Evolutionary conservation across 2,797 vertebrate species (phyloP), one percentile per base, ranked within the genome.

Genomic region (Crenuchus spilurus): DNA sequence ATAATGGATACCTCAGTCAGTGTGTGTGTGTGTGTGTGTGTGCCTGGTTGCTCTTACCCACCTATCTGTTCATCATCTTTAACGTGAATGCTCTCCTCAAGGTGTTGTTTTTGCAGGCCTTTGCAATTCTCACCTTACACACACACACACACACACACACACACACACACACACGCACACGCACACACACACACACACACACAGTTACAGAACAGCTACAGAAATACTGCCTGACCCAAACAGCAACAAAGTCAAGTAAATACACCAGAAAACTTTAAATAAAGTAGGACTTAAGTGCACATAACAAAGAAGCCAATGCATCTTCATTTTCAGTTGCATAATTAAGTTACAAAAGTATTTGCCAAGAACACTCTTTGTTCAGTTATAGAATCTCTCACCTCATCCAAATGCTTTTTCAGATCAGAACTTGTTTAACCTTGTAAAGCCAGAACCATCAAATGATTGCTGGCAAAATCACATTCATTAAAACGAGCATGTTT

Each of bases 41-140:
- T 70, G 13, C n/a, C 5, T 52, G 42, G 24, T 80, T 75, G 85
- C 84, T 84, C 77, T 85, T 84, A 49, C 81, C 83, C 81, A 76
- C 84, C 77, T 87, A 87, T 85, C 85, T 76, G 74, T 93, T 87
- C 84, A 84, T 91, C 89, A 91, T 91, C 84, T 90, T 92, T 92
- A 92, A 89, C 80, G 80, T 80, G 74, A 79, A 75, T 78, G 70
- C 82, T 80, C 76, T 87, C 55, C 88, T 87, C 87, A 87, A 90
- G 85, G 86, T 84, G 81, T 77, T 70, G 72, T 79, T 80, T 84
- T 61, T 70, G 62, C 68, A 61, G 69, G 72, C 79, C 70, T 67
- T 18, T 68, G 46, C 41, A 44, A 22, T 69, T 48, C 16, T 30
- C 2, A n/a, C 30, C 31, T 14, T 48, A 5, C 37, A n/a, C 51